A percentile compares a stretch with the other conserved stretches of the same genome.
Conservation (phyloP, 2,888 invertebrate genomes). For the Chymomyza procnemis region DNA sequence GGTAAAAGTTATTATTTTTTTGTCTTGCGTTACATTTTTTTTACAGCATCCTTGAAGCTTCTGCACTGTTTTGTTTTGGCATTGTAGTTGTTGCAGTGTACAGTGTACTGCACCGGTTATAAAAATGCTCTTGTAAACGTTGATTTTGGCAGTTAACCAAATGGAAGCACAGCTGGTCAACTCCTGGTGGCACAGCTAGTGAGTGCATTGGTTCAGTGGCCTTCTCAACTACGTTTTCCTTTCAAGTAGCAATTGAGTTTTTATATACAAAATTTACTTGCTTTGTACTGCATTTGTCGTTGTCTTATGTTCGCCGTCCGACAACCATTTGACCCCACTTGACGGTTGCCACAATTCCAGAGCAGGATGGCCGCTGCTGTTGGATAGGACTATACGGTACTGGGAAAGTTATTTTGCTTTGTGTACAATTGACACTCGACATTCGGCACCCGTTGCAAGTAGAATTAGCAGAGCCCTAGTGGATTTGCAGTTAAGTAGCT, state of each 20-base stretch:
- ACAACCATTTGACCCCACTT: not conserved
- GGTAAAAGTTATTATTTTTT: constrained; percentile 20
- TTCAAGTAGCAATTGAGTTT: constrained; percentile 54
- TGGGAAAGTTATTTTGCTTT: not conserved
- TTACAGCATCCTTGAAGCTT: not conserved
- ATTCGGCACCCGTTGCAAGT: constrained; percentile 29
- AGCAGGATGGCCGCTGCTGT: not conserved
- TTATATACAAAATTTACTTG: constrained; percentile 42
- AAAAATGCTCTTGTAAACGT: constrained; percentile 39
- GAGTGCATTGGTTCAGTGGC: constrained; percentile 4
- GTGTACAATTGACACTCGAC: constrained; percentile 31
- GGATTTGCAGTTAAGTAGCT: not conserved
- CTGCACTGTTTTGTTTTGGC: not conserved
- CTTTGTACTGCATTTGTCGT: constrained; percentile 32
- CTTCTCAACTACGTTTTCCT: constrained; percentile 23
- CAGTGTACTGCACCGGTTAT: constrained; percentile 53
- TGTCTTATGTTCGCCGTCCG: not conserved
- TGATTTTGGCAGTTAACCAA: constrained; percentile 47
- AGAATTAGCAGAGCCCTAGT: constrained; percentile 39
- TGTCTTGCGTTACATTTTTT: constrained; percentile 35
- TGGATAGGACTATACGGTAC: not conserved
- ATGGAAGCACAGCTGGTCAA: constrained; percentile 31
- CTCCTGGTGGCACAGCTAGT: constrained; percentile 22
- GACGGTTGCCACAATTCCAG: not conserved
- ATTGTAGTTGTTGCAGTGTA: constrained; percentile 27